Percentiles rank a stretch among this genome's conserved stretches.
phyloP scores from a whole-genome alignment of 1,140 invertebrate genomes.

The Sitophilus oryzae region DNA sequence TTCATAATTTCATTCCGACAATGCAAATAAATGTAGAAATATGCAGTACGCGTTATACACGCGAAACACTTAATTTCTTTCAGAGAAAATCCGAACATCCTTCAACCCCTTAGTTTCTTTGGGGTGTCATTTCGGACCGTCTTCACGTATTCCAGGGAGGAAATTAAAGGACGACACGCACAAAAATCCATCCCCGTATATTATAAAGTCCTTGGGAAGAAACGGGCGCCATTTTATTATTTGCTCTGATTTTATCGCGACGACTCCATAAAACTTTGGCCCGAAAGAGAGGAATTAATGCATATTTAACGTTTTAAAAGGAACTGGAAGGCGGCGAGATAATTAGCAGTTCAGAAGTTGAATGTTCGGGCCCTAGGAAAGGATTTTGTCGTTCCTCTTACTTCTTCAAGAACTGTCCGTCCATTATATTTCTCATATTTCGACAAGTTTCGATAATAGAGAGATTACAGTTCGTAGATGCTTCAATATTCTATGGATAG shows the following conservation, averaged over 20 bases:
- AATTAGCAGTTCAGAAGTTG: constrained; percentile 5
- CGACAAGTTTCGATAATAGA: too few species aligned
- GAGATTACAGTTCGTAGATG: too few species aligned
- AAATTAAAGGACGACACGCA: constrained; percentile 33
- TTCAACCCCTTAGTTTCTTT: constrained; percentile 19
- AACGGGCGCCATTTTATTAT: constrained; percentile 21
- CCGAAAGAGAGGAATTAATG: constrained; percentile 32
- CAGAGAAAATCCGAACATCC: neutral
- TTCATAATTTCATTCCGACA: constrained; percentile 2
- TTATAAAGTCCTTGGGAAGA: constrained; percentile 20
- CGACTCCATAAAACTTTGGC: constrained; percentile 37
- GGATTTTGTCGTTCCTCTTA: neutral
- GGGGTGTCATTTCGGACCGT: constrained; percentile 26
- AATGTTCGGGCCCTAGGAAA: constrained; percentile 2
- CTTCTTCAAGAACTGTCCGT: neutral
- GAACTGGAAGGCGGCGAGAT: constrained; percentile 6
- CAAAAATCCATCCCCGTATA: constrained; percentile 28
- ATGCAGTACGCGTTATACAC: constrained; percentile 7
- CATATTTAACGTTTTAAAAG: constrained; percentile 35
- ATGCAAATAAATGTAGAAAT: constrained; percentile 10
- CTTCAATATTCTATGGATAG: too few species aligned
- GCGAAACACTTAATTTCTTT: constrained; percentile 6
- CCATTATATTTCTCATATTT: neutral
- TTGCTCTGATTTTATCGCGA: constrained; percentile 21
- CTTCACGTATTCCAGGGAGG: constrained; percentile 30